Base-by-base conservation (phyloP, 2,113 vertebrate species). In the Proteles cristata region DNA sequence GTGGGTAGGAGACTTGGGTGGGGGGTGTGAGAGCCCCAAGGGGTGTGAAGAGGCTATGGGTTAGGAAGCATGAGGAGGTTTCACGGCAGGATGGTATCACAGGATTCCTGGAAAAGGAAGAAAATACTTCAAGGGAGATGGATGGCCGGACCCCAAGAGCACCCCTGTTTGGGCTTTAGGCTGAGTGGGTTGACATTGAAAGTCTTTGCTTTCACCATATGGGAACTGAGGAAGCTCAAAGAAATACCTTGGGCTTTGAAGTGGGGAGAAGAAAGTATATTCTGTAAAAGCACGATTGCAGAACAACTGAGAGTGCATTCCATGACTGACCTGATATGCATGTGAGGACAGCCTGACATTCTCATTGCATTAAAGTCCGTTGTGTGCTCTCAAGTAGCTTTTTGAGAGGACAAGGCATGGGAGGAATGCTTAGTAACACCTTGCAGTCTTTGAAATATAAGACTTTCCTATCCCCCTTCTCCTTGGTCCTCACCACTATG, bases 221-320 rank as follows among this genome's bases (percentile, higher is more conserved):
- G 71, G 63, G 63, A 16, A 55, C 39, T 9, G 26, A 66, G 55
- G 69, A 88, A 69, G 45, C 74, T 50, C 74, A 35, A 81, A 85
- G 84, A 80, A 90, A 23, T 25, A 83, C 9, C 43, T 73, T 23
- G 12, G 93, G 21, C 33, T n/a, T 39, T 73, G 71, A 45, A 43
- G 69, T 84, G 15, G 48, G 53, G 35, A 45, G 76, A 48, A 82
- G 26, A 15, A 85, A 50, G 65, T 39, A 45, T 31, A 8, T 26
- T 73, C 45, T 33, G 19, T 7, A 65, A 14, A 76, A 25, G 14
- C 5, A 17, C 19, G 76, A 25, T 6, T 31, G 74, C 71, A n/a
- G 74, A 33, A 53, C 0, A 1, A 10, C 11, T 17, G 71, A 17
- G 50, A 65, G 23, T 0, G 0, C 21, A 3, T 15, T 43, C 26